Evolutionary conservation across 2,888 invertebrate species (phyloP), one percentile per base, ranked within the genome.

Genomic region (Odiellus spinosus): DNA sequence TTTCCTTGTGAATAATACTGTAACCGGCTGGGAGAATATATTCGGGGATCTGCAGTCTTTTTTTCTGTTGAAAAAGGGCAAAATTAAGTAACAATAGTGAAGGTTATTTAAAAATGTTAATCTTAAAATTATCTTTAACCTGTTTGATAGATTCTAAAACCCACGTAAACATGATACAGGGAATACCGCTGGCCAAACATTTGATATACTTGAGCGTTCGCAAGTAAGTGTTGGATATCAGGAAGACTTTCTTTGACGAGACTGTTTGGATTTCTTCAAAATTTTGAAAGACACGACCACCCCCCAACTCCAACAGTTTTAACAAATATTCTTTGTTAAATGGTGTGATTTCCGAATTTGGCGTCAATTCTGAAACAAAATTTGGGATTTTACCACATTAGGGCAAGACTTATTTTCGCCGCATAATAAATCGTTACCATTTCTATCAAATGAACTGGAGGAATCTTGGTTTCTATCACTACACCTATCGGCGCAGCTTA

Each of bases 101-200:
- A 32, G 21, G 36, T 34, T 32, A 34, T 14, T 39, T 15, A 21
- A 18, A 20, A 34, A 12, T 36, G 14, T 36, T 17, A 5, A 10
- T 11, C 17, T 36, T 11, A 10, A n/a, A n/a, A n/a, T n/a, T n/a
- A n/a, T n/a, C n/a, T n/a, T n/a, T n/a, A n/a, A n/a, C n/a, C n/a
- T n/a, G n/a, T n/a, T n/a, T n/a, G n/a, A 78, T 76, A 58, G 76
- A 76, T 55, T 73, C 66, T 26, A 77, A 73, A 45, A 84, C 72
- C 82, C 82, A 85, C 47, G 71, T 71, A 64, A 82, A 79, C 39
- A 75, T 49, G 18, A 54, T 44, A 32, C 51, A 48, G 11, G 46
- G 41, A 38, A 56, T 53, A 18, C 53, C 52, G 21, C 59, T 58
- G 4, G 66, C 64, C 49, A 67, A 54, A 50, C 61, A 63, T 55